Conservation (phyloP, 2,113 vertebrate genomes). For the Bagarius yarrelli region DNA sequence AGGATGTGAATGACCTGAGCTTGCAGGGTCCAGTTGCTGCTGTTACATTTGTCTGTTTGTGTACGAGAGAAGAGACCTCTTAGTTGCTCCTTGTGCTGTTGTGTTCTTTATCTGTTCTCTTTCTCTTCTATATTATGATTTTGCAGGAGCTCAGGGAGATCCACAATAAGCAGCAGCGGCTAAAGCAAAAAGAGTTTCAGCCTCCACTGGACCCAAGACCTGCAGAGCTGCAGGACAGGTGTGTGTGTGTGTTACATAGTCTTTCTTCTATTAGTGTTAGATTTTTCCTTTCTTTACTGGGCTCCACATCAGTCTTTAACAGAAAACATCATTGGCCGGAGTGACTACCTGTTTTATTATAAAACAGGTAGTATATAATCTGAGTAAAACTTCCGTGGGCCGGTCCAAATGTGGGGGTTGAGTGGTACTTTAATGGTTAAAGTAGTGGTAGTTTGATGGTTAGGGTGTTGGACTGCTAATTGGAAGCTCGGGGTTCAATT, state of each 20-base stretch:
- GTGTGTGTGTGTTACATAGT: neutral
- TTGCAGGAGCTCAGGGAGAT: slow-evolving; percentile 93
- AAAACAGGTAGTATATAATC: too few species aligned
- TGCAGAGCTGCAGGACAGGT: slow-evolving; percentile 69
- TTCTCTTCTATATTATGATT: slow-evolving; percentile 45
- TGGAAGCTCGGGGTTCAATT: too few species aligned
- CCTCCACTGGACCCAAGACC: slow-evolving; percentile 57
- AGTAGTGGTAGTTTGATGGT: too few species aligned
- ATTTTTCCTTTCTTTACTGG: too few species aligned
- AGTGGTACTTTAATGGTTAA: too few species aligned
- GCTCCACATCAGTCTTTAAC: too few species aligned
- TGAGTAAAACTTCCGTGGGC: too few species aligned
- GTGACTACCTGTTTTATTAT: too few species aligned
- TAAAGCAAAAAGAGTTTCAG: slow-evolving; percentile 82
- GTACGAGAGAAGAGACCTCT: slow-evolving; percentile 39
- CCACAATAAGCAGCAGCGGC: slow-evolving; percentile 88
- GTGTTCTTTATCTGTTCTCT: slow-evolving; percentile 57
- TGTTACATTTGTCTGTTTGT: slow-evolving; percentile 6
- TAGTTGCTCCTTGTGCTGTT: slow-evolving; percentile 41
- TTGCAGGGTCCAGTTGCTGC: slow-evolving; percentile 40
- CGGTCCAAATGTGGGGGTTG: too few species aligned
- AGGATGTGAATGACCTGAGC: slow-evolving; percentile 4
- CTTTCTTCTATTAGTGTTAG: neutral
- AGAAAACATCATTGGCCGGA: too few species aligned
- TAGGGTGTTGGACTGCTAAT: too few species aligned